Evolutionary conservation across 2,797 vertebrate species (phyloP).

Genomic region (Tinamus major): DNA sequence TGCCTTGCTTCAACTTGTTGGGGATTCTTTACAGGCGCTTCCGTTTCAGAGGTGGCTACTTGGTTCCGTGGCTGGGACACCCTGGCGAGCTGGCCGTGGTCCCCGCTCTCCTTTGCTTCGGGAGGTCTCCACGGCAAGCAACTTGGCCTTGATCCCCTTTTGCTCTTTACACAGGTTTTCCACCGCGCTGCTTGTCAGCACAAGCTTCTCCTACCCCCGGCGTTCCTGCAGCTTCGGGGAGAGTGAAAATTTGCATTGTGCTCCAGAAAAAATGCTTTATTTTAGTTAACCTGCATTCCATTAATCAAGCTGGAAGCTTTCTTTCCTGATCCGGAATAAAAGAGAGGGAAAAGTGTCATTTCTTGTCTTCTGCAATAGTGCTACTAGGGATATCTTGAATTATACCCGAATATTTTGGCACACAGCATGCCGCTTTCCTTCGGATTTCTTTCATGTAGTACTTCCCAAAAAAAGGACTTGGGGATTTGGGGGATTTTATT

Average conservation of each 20-base stretch:
- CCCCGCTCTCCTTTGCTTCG: neutral
- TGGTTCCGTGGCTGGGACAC: conserved; percentile 49
- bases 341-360: conserved; percentile 2
- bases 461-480: neutral
- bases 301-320: neutral
- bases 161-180: neutral
- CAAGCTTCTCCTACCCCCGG: neutral
- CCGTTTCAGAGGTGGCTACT: conserved; percentile 39
- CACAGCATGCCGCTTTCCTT: neutral
- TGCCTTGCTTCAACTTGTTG: conserved; percentile 67
- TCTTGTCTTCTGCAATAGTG: neutral
- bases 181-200: neutral
- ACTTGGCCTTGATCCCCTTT: neutral
- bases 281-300: neutral
- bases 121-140: fast-evolving
- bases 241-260: neutral
- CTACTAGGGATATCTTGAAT: neutral
- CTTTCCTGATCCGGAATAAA: neutral
- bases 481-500: neutral
- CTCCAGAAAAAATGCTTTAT: neutral
- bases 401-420: neutral
- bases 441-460: neutral
- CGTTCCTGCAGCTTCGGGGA: neutral
- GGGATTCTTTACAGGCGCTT: conserved; percentile 46
- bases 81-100: conserved; percentile 1